Base-by-base conservation (phyloP, 2,113 vertebrate species). In the Lates calcarifer region DNA sequence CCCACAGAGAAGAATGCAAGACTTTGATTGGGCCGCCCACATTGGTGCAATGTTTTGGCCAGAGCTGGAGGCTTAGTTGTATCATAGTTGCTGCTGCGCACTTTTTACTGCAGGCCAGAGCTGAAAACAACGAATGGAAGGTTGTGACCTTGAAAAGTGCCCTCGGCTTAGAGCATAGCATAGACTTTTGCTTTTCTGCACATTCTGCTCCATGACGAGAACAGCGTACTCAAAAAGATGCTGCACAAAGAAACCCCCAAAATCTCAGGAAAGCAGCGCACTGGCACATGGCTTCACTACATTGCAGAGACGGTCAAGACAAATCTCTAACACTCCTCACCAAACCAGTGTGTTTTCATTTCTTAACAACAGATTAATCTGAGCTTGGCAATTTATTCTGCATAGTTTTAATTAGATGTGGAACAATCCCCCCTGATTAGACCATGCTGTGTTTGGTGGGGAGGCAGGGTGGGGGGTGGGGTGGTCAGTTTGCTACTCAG, bases 1-100 rank as follows among this genome's bases (percentile, higher is more conserved):
- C 90, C 87, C 87, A 89, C 78, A 14, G 85, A 69, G 72, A 62
- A 81, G 73, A 65, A 86, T 69, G 74, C 20, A 66, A 47, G 56
- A 58, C 88, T 91, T 77, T 84, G 86, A 90, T 90, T 89, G 87
- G 79, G 56, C 81, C 82, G 73, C 90, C 91, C 82, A 92, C 91
- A 68, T 79, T 80, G 60, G 43, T 70, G 63, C 82, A 71, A 37
- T 77, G 79, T 88, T 87, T 83, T 49, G 80, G 77, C 67, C 71
- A 64, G 55, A 87, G 85, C 87, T 87, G 51, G 29, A 69, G 85
- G 89, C 89, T 83, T 24, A 41, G 70, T 77, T 85, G 77, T 85
- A 67, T 87, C 69, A 63, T 78, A 57, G 89, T 49, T 77, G 83
- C 26, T 90, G 65, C 47, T 78, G 51, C 79, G 64, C 49, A 75